phyloP scores from a whole-genome alignment of 2,888 invertebrate species.

The Chelonus formosanus region DNA sequence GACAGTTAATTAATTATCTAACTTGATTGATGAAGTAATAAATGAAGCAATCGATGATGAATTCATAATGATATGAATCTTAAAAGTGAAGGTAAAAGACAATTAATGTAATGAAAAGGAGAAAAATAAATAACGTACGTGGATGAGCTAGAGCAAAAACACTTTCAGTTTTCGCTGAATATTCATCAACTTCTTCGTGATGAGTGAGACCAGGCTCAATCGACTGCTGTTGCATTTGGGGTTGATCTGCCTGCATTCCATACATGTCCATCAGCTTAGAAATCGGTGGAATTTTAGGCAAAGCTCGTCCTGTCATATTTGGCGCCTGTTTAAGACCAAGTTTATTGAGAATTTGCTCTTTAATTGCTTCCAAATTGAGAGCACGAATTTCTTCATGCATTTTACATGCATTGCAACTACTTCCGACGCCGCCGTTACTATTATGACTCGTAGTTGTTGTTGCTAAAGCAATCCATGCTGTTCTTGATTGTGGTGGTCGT shows the following conservation, averaged over 20 bases:
- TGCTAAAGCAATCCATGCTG: neutral
- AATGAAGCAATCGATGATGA: too few species aligned
- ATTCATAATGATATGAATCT: too few species aligned
- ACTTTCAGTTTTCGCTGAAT: conserved; percentile 65
- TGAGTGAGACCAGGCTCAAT: conserved; percentile 63
- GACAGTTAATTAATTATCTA: too few species aligned
- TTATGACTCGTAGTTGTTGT: conserved; percentile 8
- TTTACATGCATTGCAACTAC: conserved; percentile 67
- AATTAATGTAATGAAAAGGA: neutral
- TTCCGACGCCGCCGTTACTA: conserved; percentile 42
- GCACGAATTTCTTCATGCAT: conserved; percentile 69
- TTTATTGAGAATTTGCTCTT: conserved; percentile 70
- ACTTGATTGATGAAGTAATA: too few species aligned
- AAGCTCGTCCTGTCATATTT: conserved; percentile 70
- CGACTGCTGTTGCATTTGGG: conserved; percentile 39
- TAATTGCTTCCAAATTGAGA: conserved; percentile 70
- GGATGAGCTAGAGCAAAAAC: conserved; percentile 66
- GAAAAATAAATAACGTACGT: conserved; percentile 56
- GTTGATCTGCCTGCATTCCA: conserved; percentile 65
- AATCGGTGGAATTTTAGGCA: conserved; percentile 69
- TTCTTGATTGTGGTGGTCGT: conserved; percentile 37
- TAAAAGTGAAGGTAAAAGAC: too few species aligned
- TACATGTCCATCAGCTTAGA: conserved; percentile 65
- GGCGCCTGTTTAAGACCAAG: conserved; percentile 70
- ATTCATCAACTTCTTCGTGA: conserved; percentile 66